Base-by-base conservation (phyloP, 2,888 invertebrate species). In the Toxonevra muliebris region DNA sequence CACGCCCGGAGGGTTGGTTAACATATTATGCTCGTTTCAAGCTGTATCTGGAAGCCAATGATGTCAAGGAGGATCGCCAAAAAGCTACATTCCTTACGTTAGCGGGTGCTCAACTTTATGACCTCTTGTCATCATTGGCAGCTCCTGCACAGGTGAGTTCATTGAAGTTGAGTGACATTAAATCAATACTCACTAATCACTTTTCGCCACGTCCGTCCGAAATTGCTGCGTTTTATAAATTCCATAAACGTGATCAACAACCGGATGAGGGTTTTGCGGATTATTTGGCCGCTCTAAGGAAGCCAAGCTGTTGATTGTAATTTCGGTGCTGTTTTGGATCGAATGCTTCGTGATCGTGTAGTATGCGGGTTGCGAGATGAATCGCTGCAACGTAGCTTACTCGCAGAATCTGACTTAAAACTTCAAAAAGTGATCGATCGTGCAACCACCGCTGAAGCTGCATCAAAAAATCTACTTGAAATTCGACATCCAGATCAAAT, bases 91-190 rank as follows among this genome's bases (percentile, higher is more conserved):
- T n/a, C n/a, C n/a, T n/a, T n/a, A n/a, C n/a, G n/a, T n/a, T 66
- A 53, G 67, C 68, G 17, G 71, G 70, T 1, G 67, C 71, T 20
- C 45, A 50, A 17, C 53, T 74, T 12, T 70, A 63, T 54, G 72
- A 71, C 30, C 69, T 71, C 20, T 62, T 72, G 70, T 61, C 70
- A 61, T 71, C 71, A 70, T 72, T 74, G 66, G 69, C 70, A 57
- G 71, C 67, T 10, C 71, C 68, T 2, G 69, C 60, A 41, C 61
- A 60, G 69, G 72, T 68, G 20, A 66, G 70, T 62, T 66, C 45
- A n/a, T 65, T 71, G 40, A 68, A 45, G 11, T 54, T 71, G 8
- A n/a, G 13, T 12, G 68, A 70, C 58, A 70, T 71, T 30, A 61
- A 69, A 11, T 40, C 66, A 19, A 43, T 70, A 43, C 15, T 73